Evolutionary conservation across 2,888 invertebrate species (phyloP), one percentile per base, ranked within the genome.

Genomic region (Mesorhabditis spiculigera): DNA sequence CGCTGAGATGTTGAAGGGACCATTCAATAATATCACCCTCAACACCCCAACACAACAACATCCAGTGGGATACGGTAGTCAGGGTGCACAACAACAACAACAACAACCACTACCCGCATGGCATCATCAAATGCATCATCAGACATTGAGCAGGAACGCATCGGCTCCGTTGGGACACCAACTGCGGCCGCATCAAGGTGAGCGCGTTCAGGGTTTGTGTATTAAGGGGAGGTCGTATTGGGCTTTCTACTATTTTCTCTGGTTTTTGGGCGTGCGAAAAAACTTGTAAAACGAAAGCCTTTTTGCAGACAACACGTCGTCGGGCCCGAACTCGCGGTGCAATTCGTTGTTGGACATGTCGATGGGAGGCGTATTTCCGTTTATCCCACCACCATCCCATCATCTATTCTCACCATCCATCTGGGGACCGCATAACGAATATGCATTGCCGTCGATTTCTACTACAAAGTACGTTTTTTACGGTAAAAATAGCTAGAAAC

Each of bases 161-260:
- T 87, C 73, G 89, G 90, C 70, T 91, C 91, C 0, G 91, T 91
- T 81, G 90, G 91, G 4, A 91, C 91, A 79, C 86, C 91, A 71
- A 90, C 90, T 84, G 86, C 89, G 13, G 82, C 80, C 68, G 45
- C 61, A 41, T 28, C 28, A 28, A 28, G 28, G 28, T 28, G 28
- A 28, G 28, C 28, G 28, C 28, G 28, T 28, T 28, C 28, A 28
- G 28, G 28, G 28, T 28, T 28, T 28, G 28, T 28, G 28, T 3
- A 28, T 28, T 28, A 28, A 28, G 1, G 58, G n/a, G n/a, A 50
- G 1, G 8, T 2, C 58, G 8, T 50, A 13, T 50, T 10, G 58
- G 58, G 58, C 58, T 50, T 50, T 50, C 3, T 28, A 28, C 28
- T 28, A 28, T 28, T 28, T 28, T 28, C 28, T 28, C 28, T 28